Evolutionary conservation across 2,797 vertebrate species (phyloP), one percentile per base, ranked within the genome.

Genomic region (Champsocephalus esox): DNA sequence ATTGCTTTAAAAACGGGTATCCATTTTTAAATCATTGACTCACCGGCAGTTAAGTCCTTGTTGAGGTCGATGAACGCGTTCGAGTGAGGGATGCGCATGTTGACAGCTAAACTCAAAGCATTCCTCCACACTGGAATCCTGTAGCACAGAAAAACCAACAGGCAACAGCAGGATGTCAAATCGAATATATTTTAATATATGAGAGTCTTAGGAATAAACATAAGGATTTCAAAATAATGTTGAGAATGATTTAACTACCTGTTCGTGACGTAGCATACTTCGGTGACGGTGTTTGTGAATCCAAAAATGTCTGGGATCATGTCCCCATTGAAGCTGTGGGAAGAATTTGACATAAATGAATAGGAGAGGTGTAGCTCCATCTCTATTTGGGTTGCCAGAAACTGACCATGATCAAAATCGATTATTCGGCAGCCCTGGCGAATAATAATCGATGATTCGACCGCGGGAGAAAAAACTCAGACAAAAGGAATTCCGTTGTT

Each of bases 241-340:
- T 16, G 3, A 64, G 21, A 62, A 60, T 1, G 9, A 56, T 48
- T 16, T 13, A 34, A 60, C 73, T 92, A 98, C 97, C 96, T 93
- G 68, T 93, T 90, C 3, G 91, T 87, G 13, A 97, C 74, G 82
- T 88, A 94, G 73, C 94, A 96, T 77, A 98, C 92, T 87, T 96
- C 94, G 2, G 95, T 95, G 13, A 83, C 2, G 4, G 0, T 38
- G 0, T 58, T 84, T 7, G 91, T 93, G 60, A 92, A 75, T 79
- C 97, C 98, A 90, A 99, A 97, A 77, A 99, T 73, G 64, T 99
- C 98, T 79, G 98, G 98, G 89, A 99, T 96, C 95, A 99, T 95
- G 81, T 99, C 97, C 28, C 97, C 98, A 75, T 99, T 96, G 88
- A 98, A 99, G 91, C 98, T 99, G 94, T 70, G 90, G 46, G 14